These are phyloP conservation scores for Danio choprae DNA, from an alignment of 2,797 vertebrate species.

Conservation along the genomic window DNA sequence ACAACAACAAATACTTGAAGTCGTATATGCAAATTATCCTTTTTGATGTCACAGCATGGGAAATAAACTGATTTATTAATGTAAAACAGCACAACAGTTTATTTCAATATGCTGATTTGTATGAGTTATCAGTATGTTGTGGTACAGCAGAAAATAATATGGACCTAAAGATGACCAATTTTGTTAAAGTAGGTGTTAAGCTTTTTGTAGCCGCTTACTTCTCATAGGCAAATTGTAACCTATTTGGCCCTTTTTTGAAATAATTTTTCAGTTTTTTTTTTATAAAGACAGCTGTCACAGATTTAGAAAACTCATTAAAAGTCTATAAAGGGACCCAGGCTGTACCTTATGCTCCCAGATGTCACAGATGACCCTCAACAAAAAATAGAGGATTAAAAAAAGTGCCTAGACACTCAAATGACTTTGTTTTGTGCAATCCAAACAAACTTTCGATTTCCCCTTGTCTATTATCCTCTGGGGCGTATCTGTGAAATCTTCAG, in stretches of 20 bases:
- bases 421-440: conserved; percentile 8
- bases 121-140: too few species aligned
- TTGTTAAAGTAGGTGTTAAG: conserved; percentile 31
- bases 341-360: neutral
- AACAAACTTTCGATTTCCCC: neutral
- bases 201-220: conserved; percentile 25
- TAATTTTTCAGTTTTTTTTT: conserved; percentile 25
- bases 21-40: too few species aligned
- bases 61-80: too few species aligned
- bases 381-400: conserved; percentile 5
- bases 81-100: too few species aligned
- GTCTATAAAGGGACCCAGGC: conserved; percentile 3
- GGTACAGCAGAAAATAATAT: conserved; percentile 8
- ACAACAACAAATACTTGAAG: too few species aligned
- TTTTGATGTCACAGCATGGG: too few species aligned
- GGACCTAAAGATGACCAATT: conserved; percentile 53
- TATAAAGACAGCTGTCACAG: conserved; percentile 17
- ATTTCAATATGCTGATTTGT: too few species aligned
- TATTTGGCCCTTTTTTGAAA: conserved; percentile 22
- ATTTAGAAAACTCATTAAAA: conserved; percentile 6
- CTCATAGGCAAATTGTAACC: conserved; percentile 33
- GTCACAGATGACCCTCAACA: conserved; percentile 9
- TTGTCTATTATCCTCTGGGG: conserved; percentile 24
- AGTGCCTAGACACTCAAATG: conserved; percentile 12
- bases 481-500: neutral